Conservation (phyloP, 2,888 invertebrate species). For the Aromia moschata region DNA sequence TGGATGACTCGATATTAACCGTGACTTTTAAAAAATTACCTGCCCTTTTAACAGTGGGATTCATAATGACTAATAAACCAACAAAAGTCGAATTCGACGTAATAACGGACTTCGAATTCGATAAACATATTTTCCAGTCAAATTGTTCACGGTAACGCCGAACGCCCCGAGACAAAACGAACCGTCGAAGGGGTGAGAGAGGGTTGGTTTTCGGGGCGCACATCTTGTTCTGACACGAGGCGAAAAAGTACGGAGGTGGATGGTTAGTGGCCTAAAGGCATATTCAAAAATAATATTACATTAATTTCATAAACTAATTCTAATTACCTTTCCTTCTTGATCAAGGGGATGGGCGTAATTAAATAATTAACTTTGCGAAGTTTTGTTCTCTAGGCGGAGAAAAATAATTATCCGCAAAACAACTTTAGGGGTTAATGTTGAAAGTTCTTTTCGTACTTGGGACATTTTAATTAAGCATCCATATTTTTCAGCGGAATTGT, state of each 20-base stretch:
- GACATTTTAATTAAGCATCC: too few species aligned
- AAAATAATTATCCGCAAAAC: slow-evolving; percentile 33
- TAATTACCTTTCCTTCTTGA: slow-evolving; percentile 43
- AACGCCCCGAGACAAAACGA: slow-evolving; percentile 38
- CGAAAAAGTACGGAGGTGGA: slow-evolving; percentile 47
- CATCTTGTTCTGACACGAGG: slow-evolving; percentile 55
- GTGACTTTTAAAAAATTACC: too few species aligned
- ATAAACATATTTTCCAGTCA: slow-evolving; percentile 51
- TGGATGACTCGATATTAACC: too few species aligned
- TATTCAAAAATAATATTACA: slow-evolving; percentile 50
- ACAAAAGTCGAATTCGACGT: too few species aligned
- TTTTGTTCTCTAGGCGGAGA: slow-evolving; percentile 39
- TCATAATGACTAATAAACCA: too few species aligned
- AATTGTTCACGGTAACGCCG: slow-evolving; percentile 48
- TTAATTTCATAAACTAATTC: slow-evolving; percentile 47
- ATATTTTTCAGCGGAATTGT: too few species aligned
- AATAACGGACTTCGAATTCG: too few species aligned
- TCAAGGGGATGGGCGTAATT: slow-evolving; percentile 39
- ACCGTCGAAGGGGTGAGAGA: slow-evolving; percentile 41
- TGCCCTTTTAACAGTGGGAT: too few species aligned
- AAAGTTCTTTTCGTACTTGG: too few species aligned
- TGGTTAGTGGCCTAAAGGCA: slow-evolving; percentile 39
- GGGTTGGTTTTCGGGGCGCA: slow-evolving; percentile 30
- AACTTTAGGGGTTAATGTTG: slow-evolving; percentile 31
- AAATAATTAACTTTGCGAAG: slow-evolving; percentile 42